Evolutionary conservation across 2,113 vertebrate species (phyloP).

Genomic region (Corvus cornix): DNA sequence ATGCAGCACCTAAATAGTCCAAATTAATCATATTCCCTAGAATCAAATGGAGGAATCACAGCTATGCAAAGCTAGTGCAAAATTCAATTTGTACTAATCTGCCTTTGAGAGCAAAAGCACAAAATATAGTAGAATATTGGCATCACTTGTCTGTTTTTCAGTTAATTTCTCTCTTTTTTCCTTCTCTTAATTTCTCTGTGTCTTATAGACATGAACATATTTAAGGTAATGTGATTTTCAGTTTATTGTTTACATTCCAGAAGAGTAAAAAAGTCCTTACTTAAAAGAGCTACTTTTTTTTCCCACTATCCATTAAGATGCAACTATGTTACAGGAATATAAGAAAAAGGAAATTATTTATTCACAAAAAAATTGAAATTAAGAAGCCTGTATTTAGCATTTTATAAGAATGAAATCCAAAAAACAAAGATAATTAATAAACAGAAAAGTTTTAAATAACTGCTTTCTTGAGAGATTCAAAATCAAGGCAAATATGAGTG

Average conservation of each 20-base stretch:
- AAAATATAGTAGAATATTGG: neutral
- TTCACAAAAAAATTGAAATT: neutral
- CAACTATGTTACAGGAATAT: neutral
- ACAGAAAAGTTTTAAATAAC: neutral
- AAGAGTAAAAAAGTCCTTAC: neutral
- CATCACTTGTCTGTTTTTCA: neutral
- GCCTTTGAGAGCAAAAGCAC: neutral
- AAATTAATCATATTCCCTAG: constrained; percentile 26
- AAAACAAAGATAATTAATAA: neutral
- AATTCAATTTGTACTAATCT: constrained; percentile 44
- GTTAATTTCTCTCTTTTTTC: neutral
- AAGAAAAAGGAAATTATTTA: neutral
- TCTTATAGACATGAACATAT: neutral
- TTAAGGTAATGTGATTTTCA: neutral
- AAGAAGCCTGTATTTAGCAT: neutral
- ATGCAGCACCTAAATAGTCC: neutral
- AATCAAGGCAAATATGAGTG: neutral
- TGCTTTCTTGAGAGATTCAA: neutral
- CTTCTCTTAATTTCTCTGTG: neutral
- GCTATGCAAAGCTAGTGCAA: neutral
- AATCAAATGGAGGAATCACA: constrained; percentile 11
- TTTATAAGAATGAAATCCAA: neutral
- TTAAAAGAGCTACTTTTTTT: neutral
- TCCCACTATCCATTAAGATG: neutral
- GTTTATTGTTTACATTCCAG: neutral